Evolutionary conservation across 1,140 invertebrate species (phyloP), one percentile per base, ranked within the genome.

Genomic region (Meloidogyne floridensis): DNA sequence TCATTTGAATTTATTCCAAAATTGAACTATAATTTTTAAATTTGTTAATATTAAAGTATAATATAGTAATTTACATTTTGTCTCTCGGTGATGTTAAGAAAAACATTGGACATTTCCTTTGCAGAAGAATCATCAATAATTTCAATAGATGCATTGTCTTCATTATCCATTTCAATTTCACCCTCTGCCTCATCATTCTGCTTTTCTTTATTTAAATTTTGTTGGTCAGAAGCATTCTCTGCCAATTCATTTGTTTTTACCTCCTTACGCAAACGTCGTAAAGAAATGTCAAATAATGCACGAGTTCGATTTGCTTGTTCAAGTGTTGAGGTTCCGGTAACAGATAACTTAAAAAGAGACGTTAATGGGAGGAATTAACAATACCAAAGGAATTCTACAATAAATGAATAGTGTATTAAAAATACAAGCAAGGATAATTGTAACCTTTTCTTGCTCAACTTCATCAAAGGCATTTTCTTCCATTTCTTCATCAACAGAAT

Each of bases 251-350:
- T 54, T 6, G n/a, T 54, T 53, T n/a, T 3, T 32, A n/a, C 15
- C 71, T 15, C 2, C 42, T 43, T 54, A 0, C 77, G 77, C 10
- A 79, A 56, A 6, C 65, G 18, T 43, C 77, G 77, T 43, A 79
- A n/a, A 11, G 69, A 53, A 10, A 65, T n/a, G 20, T 47, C 13
- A 72, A 79, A 79, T 4, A 79, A 47, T 42, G 77, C 20, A 11
- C 65, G 65, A 15, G 77, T 79, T 42, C 65, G 65, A 13, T 13
- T 54, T 20, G 77, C 77, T n/a, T 79, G 77, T 47, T 79, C 77
- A 65, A 79, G 15, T 51, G 77, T 72, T 1, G 77, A 54, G 43
- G 56, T 65, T 9, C 18, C 77, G 8, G 20, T 53, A 13, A 43
- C 77, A 2, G 77, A 79, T 18, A 79, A n/a, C 77, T 32, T 32